Base-by-base conservation (phyloP, 1,140 invertebrate species). In the Achroia grisella region DNA sequence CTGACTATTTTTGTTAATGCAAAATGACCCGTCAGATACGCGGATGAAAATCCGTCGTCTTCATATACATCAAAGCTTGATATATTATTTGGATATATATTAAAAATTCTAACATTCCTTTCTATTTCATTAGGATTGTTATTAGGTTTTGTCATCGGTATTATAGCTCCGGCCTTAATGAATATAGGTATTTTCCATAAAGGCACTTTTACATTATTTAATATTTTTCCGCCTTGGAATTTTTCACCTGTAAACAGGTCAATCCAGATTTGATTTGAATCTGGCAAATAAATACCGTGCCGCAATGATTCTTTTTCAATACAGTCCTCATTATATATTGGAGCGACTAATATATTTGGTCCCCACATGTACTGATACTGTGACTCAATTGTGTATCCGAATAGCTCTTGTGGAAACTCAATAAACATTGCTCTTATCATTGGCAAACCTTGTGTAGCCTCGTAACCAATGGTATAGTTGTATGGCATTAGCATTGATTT, bases 321-420 rank as follows among this genome's bases (percentile, higher is more conserved):
- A 42, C 41, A 48, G 31, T 39, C n/a, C 0, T 59, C 49, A 27
- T 67, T 65, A 41, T 75, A 82, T 23, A 82, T 56, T n/a, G 80
- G 80, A 8, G 80, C 78, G 4, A 84, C 65, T 44, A 84, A 57
- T 32, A 84, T 62, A 45, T 53, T 66, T 14, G 80, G 70, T 9
- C 80, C 80, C 80, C 80, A 84, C 80, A 84, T 84, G 34, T 57
- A 84, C 40, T 84, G 78, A 40, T 84, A 84, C 44, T 80, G 68
- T 34, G 68, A 74, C 37, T 77, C 65, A 29, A 54, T 72, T 4
- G 76, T 77, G 31, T 74, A 79, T 12, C 62, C 60, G 8, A 60
- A 36, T 29, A 32, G 45, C 44, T 74, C 69, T 31, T 74, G 44
- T 0, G 72, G 70, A 35, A 71, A 82, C 56, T 84, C 80, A 5